A percentile compares a stretch with the other conserved stretches of the same genome.
phyloP scores from a whole-genome alignment of 1,140 invertebrate genomes.

The Oedothorax gibbosus region DNA sequence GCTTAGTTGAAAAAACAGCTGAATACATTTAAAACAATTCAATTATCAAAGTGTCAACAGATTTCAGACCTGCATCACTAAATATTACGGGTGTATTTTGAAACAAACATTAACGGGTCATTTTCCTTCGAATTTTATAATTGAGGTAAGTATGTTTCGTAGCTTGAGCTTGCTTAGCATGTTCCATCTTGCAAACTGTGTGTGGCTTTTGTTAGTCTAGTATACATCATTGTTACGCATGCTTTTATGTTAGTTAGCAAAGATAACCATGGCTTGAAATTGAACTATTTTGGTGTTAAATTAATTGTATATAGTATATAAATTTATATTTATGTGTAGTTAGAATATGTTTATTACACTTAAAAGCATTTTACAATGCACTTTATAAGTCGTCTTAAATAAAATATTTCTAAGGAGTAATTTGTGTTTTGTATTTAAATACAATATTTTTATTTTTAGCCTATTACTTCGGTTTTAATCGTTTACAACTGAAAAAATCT shows the following conservation, averaged over 20 bases:
- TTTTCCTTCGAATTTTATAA: constrained; percentile 28
- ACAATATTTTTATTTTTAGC: too few relatives aligned
- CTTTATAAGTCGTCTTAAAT: too few relatives aligned
- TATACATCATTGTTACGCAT: neutral
- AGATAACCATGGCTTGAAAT: constrained; percentile 17
- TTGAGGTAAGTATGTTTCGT: constrained; percentile 42
- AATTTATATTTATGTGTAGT: too few relatives aligned
- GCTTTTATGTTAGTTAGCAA: neutral
- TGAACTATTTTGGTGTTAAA: neutral
- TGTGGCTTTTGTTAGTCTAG: constrained; percentile 9
- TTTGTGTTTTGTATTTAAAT: too few relatives aligned
- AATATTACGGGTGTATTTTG: too few relatives aligned
- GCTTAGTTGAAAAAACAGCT: neutral
- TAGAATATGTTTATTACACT: too few relatives aligned
- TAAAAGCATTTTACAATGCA: too few relatives aligned
- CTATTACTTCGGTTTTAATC: too few relatives aligned
- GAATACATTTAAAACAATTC: neutral
- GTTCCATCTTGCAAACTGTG: constrained; percentile 11
- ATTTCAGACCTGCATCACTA: too few relatives aligned
- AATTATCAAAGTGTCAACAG: too few relatives aligned
- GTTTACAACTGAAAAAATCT: too few relatives aligned
- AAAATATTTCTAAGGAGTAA: too few relatives aligned
- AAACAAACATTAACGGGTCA: neutral
- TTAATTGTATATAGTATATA: neutral
- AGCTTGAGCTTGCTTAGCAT: constrained; percentile 52